These are phyloP conservation scores for Drosophila incognita DNA, from an alignment of 2,888 invertebrate species.

Conservation along the genomic window DNA sequence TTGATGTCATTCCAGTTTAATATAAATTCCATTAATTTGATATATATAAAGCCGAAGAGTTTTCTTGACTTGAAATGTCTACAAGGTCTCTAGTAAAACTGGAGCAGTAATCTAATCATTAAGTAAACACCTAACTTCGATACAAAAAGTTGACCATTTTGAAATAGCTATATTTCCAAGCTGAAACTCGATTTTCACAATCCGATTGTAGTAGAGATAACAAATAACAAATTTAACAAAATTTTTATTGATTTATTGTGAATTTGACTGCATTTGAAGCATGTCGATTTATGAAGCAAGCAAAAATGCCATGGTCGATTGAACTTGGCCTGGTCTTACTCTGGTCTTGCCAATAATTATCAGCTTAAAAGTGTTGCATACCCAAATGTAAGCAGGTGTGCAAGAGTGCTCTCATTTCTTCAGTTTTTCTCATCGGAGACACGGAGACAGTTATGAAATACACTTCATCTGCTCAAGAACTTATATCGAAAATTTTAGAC, in stretches of 20 bases:
- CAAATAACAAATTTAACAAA: background rate
- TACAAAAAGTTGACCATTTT: background rate
- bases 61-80: background rate
- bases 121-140: background rate
- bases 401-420: background rate
- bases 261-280: background rate
- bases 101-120: background rate
- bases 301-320: background rate
- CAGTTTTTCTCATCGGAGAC: background rate
- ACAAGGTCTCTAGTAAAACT: background rate
- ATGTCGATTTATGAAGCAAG: background rate
- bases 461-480: background rate
- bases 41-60: background rate
- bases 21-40: background rate
- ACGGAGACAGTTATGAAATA: background rate
- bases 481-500: background rate
- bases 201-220: background rate
- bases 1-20: slow-evolving; percentile 21
- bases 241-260: background rate
- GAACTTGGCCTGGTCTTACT: background rate
- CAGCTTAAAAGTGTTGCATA: background rate
- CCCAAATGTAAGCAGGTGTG: background rate
- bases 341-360: background rate
- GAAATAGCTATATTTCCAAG: background rate
- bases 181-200: background rate